phyloP scores from a whole-genome alignment of 2,797 vertebrate species.

The Spinus pinus region DNA sequence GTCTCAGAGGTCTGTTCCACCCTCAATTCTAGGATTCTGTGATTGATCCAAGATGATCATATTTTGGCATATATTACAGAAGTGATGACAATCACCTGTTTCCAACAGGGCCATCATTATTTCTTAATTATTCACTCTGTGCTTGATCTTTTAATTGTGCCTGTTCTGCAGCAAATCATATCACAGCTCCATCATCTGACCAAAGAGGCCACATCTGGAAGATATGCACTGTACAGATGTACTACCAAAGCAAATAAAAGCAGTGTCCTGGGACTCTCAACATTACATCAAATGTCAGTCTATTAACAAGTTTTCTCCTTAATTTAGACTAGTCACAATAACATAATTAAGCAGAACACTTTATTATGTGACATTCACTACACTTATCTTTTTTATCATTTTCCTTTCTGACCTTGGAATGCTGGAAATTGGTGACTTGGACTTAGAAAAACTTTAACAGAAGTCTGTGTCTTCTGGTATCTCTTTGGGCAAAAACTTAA shows the following conservation, averaged over 20 bases:
- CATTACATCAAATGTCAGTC: not conserved
- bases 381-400: not conserved
- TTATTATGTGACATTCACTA: not conserved
- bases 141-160: not conserved
- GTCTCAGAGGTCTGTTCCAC: not conserved
- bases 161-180: not conserved
- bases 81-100: not conserved
- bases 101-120: not conserved
- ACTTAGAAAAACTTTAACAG: not conserved
- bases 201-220: not conserved
- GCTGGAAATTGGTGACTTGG: not conserved
- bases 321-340: not conserved
- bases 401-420: not conserved
- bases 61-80: not conserved
- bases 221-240: not conserved
- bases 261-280: not conserved
- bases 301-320: not conserved
- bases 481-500: not conserved
- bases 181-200: not conserved
- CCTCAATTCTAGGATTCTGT: not conserved
- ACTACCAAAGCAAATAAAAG: not conserved
- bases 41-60: not conserved
- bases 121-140: not conserved
- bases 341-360: not conserved
- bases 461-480: not conserved